phyloP scores from a whole-genome alignment of 2,888 invertebrate species.

The Drosophila mayaguana region DNA sequence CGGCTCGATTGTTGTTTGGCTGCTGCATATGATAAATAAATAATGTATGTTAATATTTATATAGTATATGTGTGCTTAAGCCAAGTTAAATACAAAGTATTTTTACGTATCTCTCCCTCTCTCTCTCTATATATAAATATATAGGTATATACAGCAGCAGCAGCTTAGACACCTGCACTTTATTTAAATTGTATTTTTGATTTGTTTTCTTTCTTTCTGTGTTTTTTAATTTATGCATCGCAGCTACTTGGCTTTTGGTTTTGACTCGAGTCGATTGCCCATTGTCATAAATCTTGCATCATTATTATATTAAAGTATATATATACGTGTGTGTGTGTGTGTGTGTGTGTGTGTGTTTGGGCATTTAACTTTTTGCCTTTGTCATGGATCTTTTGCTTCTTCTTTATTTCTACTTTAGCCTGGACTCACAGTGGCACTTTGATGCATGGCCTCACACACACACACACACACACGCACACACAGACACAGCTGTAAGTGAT shows the following conservation, averaged over 20 bases:
- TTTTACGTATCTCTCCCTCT: neutral
- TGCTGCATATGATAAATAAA: constrained; percentile 16
- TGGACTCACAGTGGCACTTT: constrained; percentile 41
- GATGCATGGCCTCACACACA: constrained; percentile 24
- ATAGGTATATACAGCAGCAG: neutral
- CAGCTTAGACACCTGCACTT: constrained; percentile 42
- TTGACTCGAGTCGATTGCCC: constrained; percentile 33
- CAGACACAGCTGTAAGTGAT: constrained; percentile 4
- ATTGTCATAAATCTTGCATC: constrained; percentile 69
- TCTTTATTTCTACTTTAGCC: constrained; percentile 8
- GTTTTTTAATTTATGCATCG: constrained; percentile 59
- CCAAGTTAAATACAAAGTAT: neutral
- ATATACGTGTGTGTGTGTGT: constrained; percentile 22
- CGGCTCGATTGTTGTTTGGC: neutral
- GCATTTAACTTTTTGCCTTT: constrained; percentile 28
- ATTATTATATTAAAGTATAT: constrained; percentile 62
- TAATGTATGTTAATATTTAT: constrained; percentile 16
- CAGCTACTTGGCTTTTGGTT: constrained; percentile 57
- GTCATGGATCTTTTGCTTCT: constrained; percentile 6
- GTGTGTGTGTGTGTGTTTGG: constrained; percentile 16
- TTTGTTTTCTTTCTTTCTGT: constrained; percentile 11
- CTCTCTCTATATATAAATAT: neutral
- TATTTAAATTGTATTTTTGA: constrained; percentile 46
- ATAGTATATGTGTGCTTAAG: neutral
- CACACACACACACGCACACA: neutral